Base-by-base conservation (phyloP, 2,888 invertebrate genomes). In the Pristionchus fissidentatus region DNA sequence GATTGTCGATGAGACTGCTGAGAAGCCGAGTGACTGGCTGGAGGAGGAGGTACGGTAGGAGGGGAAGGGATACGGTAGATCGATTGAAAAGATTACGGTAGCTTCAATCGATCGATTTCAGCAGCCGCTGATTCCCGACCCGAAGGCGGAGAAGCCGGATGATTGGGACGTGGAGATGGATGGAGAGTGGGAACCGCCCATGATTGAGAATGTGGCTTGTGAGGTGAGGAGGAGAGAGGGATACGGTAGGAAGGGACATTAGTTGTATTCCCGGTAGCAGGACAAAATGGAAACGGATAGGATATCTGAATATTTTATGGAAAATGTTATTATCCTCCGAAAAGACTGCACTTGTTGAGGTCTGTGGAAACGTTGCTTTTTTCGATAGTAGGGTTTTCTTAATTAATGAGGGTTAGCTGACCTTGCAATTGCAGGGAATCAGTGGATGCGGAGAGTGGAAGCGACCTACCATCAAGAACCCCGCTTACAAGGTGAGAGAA, bases 91-190 rank as follows among this genome's bases (percentile, higher is more conserved):
- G 13, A 55, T 15, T 55, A 13, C 22, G 55, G 55, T 55, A 55
- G 8, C 8, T 55, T 55, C 35, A 38, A 29, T 35, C 79, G 38
- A 66, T 66, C 38, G 10, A 55, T 55, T 60, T 22, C 62, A 85
- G 85, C 83, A 95, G 0, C 95, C 95, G 81, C 95, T 95, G 93
- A 92, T 94, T 83, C 95, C 96, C 1, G 98, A 99, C 93, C 95
- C 96, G 0, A 95, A 95, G 75, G 96, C 97, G 0, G 93, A 94
- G 83, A 97, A 96, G 93, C 98, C 98, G 0, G 95, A 94, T 0
- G 98, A 99, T 93, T 99, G 98, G 97, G 98, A 99, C 93, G 95
- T 95, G 29, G 97, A 98, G 88, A 98, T 98, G 95, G 99, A 99
- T 93, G 99, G 99, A 1, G 96, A 96, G 92, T 99, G 98, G 98